Base-by-base conservation (phyloP, 1,140 invertebrate species). In the Reticulitermes speratus region DNA sequence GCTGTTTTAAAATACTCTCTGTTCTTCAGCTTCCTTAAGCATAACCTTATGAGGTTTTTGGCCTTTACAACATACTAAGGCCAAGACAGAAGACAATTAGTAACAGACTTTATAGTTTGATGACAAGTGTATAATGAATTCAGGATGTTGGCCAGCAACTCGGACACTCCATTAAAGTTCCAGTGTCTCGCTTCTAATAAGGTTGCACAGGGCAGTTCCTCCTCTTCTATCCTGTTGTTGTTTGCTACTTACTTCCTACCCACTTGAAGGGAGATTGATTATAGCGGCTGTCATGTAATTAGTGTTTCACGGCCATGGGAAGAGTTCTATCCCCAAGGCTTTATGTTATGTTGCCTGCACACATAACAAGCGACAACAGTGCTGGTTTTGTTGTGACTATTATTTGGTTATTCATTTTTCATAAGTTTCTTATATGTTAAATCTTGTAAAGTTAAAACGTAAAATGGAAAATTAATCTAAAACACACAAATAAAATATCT, bases 81-180 rank as follows among this genome's bases (percentile, higher is more conserved):
- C n/a, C 65, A n/a, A 75, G 25, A 75, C n/a, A 30, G n/a, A 25
- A 75, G 52, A 25, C 65, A 75, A 75, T 75, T 75, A 75, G n/a
- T n/a, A 25, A n/a, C 8, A 8, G 65, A 30, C 25, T 75, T 9
- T 7, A 75, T 25, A 19, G 14, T 48, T 9, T 75, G 65, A 75
- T 75, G 65, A 75, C 65, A 30, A 75, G 65, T 25, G 65, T 30
- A n/a, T 75, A 75, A 75, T 75, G 65, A 25, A 75, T 75, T 75
- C n/a, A 75, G 65, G 25, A 75, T 30, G 65, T 9, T 3, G 65
- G 65, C 8, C n/a, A 16, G 65, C n/a, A 25, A 75, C 65, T 75
- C 65, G 65, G 65, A 75, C 65, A 30, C 65, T 75, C 65, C 65
- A 75, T 75, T 75, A 75, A 75, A 75, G 65, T 75, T 30, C 65